phyloP scores from a whole-genome alignment of 2,113 vertebrate species.

The Ascaphus truei region DNA sequence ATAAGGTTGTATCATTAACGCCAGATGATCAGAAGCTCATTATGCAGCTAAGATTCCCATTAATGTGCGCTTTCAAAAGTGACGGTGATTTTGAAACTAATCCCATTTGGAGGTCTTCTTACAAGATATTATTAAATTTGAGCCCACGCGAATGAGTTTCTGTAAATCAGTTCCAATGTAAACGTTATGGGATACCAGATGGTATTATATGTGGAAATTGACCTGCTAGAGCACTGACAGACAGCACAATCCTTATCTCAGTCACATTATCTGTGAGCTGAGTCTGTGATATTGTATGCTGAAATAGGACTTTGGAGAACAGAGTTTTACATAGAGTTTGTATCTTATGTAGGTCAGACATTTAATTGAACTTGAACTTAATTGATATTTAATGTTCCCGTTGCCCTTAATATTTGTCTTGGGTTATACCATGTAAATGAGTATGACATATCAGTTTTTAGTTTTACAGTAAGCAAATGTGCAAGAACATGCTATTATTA shows the following conservation, averaged over 20 bases:
- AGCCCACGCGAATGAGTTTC: constrained; percentile 11
- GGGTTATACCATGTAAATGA: too few species aligned
- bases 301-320: too few species aligned
- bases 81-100: constrained; percentile 19
- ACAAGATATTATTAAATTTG: constrained; percentile 33
- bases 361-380: too few species aligned
- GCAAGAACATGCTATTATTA: too few species aligned
- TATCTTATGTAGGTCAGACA: too few species aligned
- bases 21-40: constrained; percentile 13
- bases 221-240: constrained; percentile 15
- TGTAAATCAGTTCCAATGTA: constrained; percentile 23
- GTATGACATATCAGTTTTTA: too few species aligned
- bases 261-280: background rate
- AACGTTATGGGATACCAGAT: constrained; percentile 26
- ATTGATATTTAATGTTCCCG: too few species aligned
- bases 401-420: too few species aligned
- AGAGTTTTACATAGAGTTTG: too few species aligned
- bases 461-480: too few species aligned
- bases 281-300: background rate
- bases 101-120: constrained; percentile 23
- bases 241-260: constrained; percentile 11
- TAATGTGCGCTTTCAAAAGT: constrained; percentile 14
- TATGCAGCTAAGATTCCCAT: constrained; percentile 13
- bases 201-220: constrained; percentile 26
- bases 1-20: constrained; percentile 10